Evolutionary conservation across 2,888 invertebrate species (phyloP).

Genomic region (Caradrina kadenii): DNA sequence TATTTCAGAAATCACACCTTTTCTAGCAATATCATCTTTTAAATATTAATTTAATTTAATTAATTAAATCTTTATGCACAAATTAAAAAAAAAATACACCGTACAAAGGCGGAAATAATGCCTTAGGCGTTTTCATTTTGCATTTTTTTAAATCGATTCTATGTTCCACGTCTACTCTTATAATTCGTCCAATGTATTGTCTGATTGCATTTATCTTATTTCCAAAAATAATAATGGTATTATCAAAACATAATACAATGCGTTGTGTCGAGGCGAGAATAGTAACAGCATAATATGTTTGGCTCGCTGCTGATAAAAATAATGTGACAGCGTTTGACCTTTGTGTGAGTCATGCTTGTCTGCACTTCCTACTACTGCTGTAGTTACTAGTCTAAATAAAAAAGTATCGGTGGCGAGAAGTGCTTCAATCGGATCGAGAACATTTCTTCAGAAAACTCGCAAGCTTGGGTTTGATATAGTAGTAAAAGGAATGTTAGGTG

Average conservation of each 20-base stretch:
- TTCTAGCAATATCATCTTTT: not conserved
- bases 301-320: constrained; percentile 37
- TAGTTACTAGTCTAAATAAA: not conserved
- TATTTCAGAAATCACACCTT: too few relatives aligned
- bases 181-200: not conserved
- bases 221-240: not conserved
- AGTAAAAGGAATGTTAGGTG: too few relatives aligned
- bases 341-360: constrained; percentile 29
- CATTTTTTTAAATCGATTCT: not conserved
- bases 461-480: not conserved
- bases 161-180: too few relatives aligned
- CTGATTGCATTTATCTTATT: not conserved
- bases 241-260: not conserved
- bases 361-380: constrained; percentile 12
- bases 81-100: too few relatives aligned
- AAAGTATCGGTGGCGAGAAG: not conserved
- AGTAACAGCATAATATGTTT: constrained; percentile 16
- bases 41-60: too few relatives aligned
- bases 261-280: constrained; percentile 13
- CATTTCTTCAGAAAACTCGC: not conserved
- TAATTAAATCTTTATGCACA: too few relatives aligned
- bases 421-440: not conserved
- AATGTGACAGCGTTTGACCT: constrained; percentile 40
- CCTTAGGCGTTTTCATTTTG: too few relatives aligned
- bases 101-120: too few relatives aligned